Evolutionary conservation across 2,113 vertebrate species (phyloP).

Genomic region (Herpetotheres cachinnans): DNA sequence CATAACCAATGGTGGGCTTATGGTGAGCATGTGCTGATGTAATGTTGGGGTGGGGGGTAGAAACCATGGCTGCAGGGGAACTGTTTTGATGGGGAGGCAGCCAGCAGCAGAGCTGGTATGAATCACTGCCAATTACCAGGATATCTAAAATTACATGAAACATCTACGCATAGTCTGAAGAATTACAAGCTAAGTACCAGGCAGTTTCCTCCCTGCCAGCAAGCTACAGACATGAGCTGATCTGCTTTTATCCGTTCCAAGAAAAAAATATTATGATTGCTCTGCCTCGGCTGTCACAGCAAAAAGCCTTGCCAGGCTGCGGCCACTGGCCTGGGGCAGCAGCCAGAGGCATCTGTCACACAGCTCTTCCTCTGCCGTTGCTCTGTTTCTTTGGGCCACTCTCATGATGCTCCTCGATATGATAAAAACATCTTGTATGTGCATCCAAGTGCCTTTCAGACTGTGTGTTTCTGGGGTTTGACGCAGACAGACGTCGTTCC

Average conservation of each 20-base stretch:
- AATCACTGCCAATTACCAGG: constrained; percentile 16
- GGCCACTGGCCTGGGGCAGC: neutral
- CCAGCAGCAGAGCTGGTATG: neutral
- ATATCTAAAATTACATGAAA: neutral
- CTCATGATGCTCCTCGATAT: neutral
- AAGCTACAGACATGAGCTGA: neutral
- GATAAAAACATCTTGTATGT: neutral
- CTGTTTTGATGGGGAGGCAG: neutral
- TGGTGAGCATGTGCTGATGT: neutral
- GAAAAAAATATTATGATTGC: neutral
- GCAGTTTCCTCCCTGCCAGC: neutral
- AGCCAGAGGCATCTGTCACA: neutral
- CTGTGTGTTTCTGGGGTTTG: neutral
- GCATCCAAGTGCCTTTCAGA: neutral
- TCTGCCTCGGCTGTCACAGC: neutral
- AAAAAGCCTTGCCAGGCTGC: neutral
- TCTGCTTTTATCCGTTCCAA: neutral
- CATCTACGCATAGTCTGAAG: neutral
- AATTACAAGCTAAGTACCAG: neutral
- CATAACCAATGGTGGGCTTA: accelerated
- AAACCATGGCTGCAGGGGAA: neutral
- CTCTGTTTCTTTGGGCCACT: accelerated
- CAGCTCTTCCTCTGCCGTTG: neutral
- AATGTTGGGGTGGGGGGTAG: neutral
- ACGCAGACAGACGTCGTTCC: neutral